These are phyloP conservation scores for Anguilla megastoma DNA, from an alignment of 2,797 vertebrate genomes.

Conservation along the genomic window DNA sequence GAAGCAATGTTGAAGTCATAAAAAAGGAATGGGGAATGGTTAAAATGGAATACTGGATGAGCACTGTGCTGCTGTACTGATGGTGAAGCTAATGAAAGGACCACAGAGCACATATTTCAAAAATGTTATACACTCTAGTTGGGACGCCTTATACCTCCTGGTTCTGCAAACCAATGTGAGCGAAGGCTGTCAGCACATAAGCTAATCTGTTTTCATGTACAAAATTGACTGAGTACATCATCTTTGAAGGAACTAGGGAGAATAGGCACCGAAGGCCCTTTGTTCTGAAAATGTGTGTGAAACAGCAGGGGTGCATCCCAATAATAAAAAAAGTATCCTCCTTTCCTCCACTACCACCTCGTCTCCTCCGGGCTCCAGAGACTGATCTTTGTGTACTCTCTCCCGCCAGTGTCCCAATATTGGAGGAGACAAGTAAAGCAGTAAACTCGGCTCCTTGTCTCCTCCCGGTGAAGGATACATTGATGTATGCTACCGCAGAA, in stretches of 20 bases:
- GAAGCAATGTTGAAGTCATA: neutral
- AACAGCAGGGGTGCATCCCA: too few relatives aligned
- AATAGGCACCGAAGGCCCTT: neutral
- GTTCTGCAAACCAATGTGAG: neutral
- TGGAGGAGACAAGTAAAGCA: too few relatives aligned
- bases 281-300: neutral
- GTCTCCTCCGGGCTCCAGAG: too few relatives aligned
- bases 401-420: too few relatives aligned
- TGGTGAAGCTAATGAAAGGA: neutral
- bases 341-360: too few relatives aligned
- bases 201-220: neutral
- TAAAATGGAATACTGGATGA: neutral
- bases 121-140: neutral
- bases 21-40: neutral
- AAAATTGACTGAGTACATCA: neutral
- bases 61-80: neutral
- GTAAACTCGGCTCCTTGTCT: too few relatives aligned
- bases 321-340: too few relatives aligned
- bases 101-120: neutral
- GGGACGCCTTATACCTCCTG: neutral
- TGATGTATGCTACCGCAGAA: too few relatives aligned
- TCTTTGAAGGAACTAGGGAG: neutral
- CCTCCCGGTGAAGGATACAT: too few relatives aligned
- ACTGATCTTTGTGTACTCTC: too few relatives aligned
- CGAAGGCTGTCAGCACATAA: neutral